A percentile compares a stretch with the other conserved stretches of the same genome.
Evolutionary conservation across 2,888 invertebrate genomes (phyloP).

Genomic region (Coenonympha arcania): DNA sequence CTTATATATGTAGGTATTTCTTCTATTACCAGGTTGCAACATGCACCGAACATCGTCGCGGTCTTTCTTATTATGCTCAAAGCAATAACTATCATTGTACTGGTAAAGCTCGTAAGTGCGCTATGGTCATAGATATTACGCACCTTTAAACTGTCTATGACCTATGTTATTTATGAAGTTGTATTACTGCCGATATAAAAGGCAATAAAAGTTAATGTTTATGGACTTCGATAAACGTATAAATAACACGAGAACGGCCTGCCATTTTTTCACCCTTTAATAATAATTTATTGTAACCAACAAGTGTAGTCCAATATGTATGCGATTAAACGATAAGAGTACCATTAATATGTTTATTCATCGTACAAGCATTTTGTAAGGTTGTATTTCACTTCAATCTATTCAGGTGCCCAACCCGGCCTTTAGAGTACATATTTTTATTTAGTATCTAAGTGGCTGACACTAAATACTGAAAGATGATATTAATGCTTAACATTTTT

Average conservation of each 20-base stretch:
- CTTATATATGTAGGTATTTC: constrained; percentile 66
- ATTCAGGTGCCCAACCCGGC: constrained; percentile 41
- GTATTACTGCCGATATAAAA: no score
- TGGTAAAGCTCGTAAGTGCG: constrained; percentile 3
- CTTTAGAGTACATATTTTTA: constrained; percentile 48
- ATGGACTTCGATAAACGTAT: constrained; percentile 47
- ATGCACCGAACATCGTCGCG: constrained; percentile 39
- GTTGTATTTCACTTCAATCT: constrained; percentile 62
- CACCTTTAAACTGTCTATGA: constrained; percentile 46
- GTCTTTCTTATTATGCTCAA: constrained; percentile 44
- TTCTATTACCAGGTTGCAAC: constrained; percentile 64
- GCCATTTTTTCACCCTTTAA: constrained; percentile 14
- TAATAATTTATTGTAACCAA: constrained; percentile 16
- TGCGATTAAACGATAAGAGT: not conserved
- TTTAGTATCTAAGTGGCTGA: constrained; percentile 43
- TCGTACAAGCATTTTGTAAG: constrained; percentile 38
- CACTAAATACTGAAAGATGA: constrained; percentile 50
- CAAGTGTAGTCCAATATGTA: not conserved
- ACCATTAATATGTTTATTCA: constrained; percentile 14
- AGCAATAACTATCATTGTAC: constrained; percentile 32
- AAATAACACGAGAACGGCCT: constrained; percentile 28
- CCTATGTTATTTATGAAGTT: constrained; percentile 48
- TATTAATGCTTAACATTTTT: constrained; percentile 30
- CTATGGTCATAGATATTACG: constrained; percentile 1
- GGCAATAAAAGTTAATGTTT: constrained; percentile 62